phyloP scores from a whole-genome alignment of 2,797 vertebrate genomes.

The Vespertilio murinus region DNA sequence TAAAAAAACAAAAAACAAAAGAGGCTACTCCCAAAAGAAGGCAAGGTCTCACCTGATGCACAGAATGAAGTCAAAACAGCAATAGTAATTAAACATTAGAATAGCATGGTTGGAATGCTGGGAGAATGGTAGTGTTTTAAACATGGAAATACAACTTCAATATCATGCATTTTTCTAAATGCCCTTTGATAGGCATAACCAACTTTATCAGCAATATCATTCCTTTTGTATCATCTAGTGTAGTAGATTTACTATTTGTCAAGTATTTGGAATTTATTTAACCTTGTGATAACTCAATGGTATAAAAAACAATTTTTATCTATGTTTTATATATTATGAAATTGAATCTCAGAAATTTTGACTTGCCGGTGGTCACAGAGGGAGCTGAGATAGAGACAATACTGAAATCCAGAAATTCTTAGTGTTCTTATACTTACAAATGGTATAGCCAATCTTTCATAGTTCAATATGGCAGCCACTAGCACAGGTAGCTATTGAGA shows the following conservation, averaged over 20 bases:
- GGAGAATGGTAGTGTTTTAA: not conserved
- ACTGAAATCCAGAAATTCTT: not conserved
- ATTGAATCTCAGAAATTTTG: slow-evolving; percentile 20
- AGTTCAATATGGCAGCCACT: not conserved
- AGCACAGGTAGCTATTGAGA: not conserved
- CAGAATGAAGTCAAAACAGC: not conserved
- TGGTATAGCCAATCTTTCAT: not conserved
- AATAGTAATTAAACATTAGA: slow-evolving; percentile 27
- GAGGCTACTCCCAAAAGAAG: not conserved
- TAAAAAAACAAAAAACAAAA: too few relatives aligned
- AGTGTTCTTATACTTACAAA: not conserved
- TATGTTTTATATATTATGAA: not conserved
- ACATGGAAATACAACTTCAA: not conserved
- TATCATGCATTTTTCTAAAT: not conserved
- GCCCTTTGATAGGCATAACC: not conserved
- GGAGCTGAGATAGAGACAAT: not conserved
- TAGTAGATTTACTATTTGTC: not conserved
- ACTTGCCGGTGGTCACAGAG: not conserved
- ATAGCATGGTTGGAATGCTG: not conserved
- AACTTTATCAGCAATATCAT: slow-evolving; percentile 5
- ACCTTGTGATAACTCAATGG: not conserved
- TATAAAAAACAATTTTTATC: not conserved
- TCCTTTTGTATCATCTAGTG: not conserved
- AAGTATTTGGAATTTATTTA: slow-evolving; percentile 21
- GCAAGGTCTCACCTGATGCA: not conserved